phyloP scores from a whole-genome alignment of 2,113 vertebrate genomes.

The Microcebus jonahi region DNA sequence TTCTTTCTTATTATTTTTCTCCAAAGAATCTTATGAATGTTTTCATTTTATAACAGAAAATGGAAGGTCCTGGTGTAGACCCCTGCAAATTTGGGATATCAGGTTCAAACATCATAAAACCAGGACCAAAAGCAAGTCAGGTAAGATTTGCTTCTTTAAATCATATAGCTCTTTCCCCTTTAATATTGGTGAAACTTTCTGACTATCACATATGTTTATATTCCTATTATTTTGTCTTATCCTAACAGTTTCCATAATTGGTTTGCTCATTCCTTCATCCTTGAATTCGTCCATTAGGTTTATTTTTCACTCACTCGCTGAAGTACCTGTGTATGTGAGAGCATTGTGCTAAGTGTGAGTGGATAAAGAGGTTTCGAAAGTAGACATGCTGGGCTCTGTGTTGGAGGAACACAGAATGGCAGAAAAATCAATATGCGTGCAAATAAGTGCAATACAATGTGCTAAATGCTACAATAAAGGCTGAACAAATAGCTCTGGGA shows the following conservation, averaged over 20 bases:
- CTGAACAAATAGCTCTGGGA: not conserved
- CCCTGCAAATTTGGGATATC: not conserved
- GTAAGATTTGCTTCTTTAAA: constrained; percentile 68
- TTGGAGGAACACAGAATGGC: not conserved
- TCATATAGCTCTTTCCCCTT: not conserved
- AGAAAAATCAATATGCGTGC: constrained; percentile 6
- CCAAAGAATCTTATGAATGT: constrained; percentile 55
- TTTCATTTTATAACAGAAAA: constrained; percentile 74
- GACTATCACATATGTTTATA: not conserved
- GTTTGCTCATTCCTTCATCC: not conserved
- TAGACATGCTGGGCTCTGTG: not conserved
- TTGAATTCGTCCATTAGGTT: not conserved
- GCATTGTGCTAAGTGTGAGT: not conserved
- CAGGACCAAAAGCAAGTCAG: constrained; percentile 64
- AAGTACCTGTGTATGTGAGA: not conserved
- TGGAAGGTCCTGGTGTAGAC: constrained; percentile 59
- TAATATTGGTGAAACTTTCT: not conserved
- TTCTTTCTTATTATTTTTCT: constrained; percentile 58
- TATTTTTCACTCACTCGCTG: not conserved
- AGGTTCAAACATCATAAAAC: constrained; percentile 67
- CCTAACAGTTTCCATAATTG: not conserved
- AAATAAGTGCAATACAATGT: not conserved
- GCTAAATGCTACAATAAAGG: constrained; percentile 10
- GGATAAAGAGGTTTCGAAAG: not conserved
- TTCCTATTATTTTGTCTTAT: not conserved